Percentiles rank a stretch among this genome's conserved stretches.
These are phyloP conservation scores for Hydroisotoma schaefferi DNA, from an alignment of 2,888 invertebrate species.

Conservation along the genomic window DNA sequence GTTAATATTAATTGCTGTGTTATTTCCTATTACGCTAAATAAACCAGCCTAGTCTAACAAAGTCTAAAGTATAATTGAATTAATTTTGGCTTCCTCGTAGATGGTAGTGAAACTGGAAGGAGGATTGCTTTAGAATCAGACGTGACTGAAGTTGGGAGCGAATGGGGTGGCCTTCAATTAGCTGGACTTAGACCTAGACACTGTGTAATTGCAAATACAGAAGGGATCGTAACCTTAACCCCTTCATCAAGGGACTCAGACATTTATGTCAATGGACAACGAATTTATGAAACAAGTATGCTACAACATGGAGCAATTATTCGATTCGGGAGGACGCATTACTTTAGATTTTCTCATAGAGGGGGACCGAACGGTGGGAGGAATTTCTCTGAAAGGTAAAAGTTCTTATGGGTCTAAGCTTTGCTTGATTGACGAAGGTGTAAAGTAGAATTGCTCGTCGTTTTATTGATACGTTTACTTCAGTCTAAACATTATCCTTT, in stretches of 20 bases:
- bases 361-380: conserved; percentile 53
- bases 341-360: conserved; percentile 55
- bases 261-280: conserved; percentile 89
- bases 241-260: conserved; percentile 90
- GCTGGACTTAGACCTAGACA: conserved; percentile 63
- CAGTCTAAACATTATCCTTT: too few relatives aligned
- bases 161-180: conserved; percentile 59
- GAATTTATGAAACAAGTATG: conserved; percentile 87
- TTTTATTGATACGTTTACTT: too few relatives aligned
- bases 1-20: too few relatives aligned
- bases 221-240: conserved; percentile 88
- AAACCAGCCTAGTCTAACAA: too few relatives aligned
- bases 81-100: conserved; percentile 51
- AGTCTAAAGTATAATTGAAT: not conserved
- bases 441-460: too few relatives aligned
- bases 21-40: too few relatives aligned
- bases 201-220: conserved; percentile 86
- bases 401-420: too few relatives aligned
- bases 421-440: too few relatives aligned
- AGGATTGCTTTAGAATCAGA: conserved; percentile 59
- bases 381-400: conserved; percentile 46
- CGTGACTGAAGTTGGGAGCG: conserved; percentile 69
- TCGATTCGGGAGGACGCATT: conserved; percentile 56
- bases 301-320: conserved; percentile 62
- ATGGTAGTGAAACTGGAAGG: conserved; percentile 56